Evolutionary conservation across 2,113 vertebrate genomes (phyloP), one percentile per base, ranked within the genome.

Genomic region (Brachyistius frenatus): DNA sequence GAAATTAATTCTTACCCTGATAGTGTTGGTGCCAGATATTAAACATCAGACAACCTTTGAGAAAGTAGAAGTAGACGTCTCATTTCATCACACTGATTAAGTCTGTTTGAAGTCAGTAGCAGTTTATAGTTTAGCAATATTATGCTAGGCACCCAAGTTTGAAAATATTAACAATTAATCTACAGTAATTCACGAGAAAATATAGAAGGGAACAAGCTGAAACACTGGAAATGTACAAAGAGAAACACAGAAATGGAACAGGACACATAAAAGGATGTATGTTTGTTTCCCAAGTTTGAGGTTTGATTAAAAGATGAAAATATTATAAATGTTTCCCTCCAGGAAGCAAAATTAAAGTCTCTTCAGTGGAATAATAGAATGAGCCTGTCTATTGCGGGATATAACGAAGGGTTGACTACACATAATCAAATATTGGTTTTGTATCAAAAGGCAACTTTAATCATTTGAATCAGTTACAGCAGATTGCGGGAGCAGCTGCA

Each of bases 71-170:
- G 52, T 39, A 60, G 50, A 47, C 0, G 2, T 66, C 46, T 65
- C 39, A 49, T 74, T 78, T 49, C 23, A 14, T 36, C 33, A 47
- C 57, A 3, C 7, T 75, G 57, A 72, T 61, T 39, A 41, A 56
- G 54, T 73, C 74, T 57, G 39, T 81, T 76, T 81, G 63, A 89
- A 76, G 71, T 66, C 57, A 31, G 37, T 7, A 11, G 53, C 15
- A 44, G 73, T 62, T 71, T 67, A 46, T 2, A 44, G n/a, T 1
- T 16, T 14, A 6, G 53, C n/a, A 52, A 5, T 50, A 56, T 61
- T 35, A 53, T 60, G 32, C 39, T 0, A 54, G 32, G 36, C 69
- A 52, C 11, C n/a, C 44, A 11, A 2, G 1, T 60, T 39, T 60
- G 53, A 41, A 36, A 41, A 54, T 46, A 69, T 39, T 58, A 64